Base-by-base conservation (phyloP, 35 echinoderm and acorn worm species). In the Strongylocentrotus purpuratus region DNA sequence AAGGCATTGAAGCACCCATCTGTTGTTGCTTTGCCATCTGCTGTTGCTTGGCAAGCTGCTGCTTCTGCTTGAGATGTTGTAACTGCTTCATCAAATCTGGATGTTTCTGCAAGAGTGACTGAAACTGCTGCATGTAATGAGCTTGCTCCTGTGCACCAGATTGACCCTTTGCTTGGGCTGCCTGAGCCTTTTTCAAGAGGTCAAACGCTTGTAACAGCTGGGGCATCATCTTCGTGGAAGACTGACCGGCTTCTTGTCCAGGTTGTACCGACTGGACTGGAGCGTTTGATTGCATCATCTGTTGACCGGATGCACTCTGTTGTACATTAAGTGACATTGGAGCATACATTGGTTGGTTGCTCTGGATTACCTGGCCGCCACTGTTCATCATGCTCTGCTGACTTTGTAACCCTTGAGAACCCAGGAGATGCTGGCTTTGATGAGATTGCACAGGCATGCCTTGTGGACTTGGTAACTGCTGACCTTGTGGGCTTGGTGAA, bases 61-160 rank as follows among this genome's bases (percentile, higher is more conserved):
- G 89, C 20, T 92, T 48, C 86, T 96, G 95, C 85, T 96, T 94
- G 15, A 86, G 41, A 32, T 59, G 48, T 91, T 94, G 93, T 45
- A 94, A 47, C 35, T 94, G 94, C 46, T 94, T 94, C 20, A 86
- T 33, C 17, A 94, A 33, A 11, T 94, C 52, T 45, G 95, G 95
- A 94, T 96, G 55, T 22, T 94, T 94, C 94, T 96, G 96, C 85
- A 96, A 52, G 32, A 94, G 94, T 14, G 50, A 32, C 47, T 96
- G 92, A 41, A 94, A 93, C 87, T 96, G 91, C 46, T 96, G 91
- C 48, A 48, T 58, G 95, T 45, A 91, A 32, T 88, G 88, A 41
- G 41, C 86, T 88, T 95, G 95, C 33, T 91, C 91, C 31, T 33
- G 46, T 5, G 45, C 47, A 47, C 91, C 91, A 22, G 91, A 33